These are phyloP conservation scores for Eilema griseolum DNA, from an alignment of 2,888 invertebrate species.

Conservation along the genomic window DNA sequence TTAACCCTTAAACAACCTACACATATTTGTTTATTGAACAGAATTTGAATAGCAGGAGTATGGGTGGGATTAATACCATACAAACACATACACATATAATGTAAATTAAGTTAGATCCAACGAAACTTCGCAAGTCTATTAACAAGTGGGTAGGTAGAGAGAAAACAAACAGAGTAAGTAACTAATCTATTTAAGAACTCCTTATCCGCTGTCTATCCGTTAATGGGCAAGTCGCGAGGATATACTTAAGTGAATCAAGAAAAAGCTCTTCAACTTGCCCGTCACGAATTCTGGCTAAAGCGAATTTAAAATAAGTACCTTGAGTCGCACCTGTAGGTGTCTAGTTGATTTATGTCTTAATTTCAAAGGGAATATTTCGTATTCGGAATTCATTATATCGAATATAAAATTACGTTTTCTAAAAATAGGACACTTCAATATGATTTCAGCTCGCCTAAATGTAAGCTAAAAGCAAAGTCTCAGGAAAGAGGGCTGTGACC, in stretches of 20 bases:
- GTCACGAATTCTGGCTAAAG: background rate
- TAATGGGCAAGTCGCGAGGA: conserved; percentile 16
- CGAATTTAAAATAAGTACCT: background rate
- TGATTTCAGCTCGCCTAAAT: no score
- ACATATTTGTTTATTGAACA: background rate
- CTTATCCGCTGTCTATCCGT: conserved; percentile 5
- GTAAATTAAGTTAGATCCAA: background rate
- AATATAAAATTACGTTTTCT: no score
- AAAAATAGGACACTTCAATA: no score
- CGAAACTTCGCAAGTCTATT: background rate
- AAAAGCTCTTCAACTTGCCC: conserved; percentile 1
- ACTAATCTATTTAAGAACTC: conserved; percentile 16
- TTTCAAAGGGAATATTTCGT: background rate
- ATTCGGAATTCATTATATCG: background rate
- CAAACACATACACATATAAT: background rate
- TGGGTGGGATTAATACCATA: background rate
- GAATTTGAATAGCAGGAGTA: background rate
- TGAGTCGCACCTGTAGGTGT: background rate
- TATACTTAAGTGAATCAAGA: conserved; percentile 11
- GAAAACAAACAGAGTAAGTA: conserved; percentile 6
- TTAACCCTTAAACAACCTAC: no score
- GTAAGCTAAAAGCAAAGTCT: no score
- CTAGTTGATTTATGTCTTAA: conserved; percentile 2
- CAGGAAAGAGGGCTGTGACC: no score
- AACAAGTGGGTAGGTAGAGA: background rate